These are phyloP conservation scores for Phalangium opilio DNA, from an alignment of 2,888 invertebrate genomes.

Conservation along the genomic window DNA sequence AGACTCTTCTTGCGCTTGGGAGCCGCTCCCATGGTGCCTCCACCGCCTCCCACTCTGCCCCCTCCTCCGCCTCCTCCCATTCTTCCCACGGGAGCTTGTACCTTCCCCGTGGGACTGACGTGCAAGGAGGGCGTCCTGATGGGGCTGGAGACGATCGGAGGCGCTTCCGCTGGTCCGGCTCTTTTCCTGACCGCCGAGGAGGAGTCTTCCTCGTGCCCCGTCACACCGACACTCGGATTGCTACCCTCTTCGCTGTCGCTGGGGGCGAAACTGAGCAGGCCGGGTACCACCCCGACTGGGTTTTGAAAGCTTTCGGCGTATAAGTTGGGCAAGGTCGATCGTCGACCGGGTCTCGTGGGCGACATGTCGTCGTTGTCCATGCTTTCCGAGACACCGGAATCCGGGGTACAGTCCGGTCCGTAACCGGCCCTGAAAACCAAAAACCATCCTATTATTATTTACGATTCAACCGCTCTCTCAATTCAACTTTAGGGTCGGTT, in stretches of 20 bases:
- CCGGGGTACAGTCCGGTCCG: constrained; percentile 24
- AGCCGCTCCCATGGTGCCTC: constrained; percentile 29
- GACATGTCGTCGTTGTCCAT: constrained; percentile 22
- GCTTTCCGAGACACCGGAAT: constrained; percentile 24
- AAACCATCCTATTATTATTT: no score
- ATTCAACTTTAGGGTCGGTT: no score
- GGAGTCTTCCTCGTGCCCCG: no score
- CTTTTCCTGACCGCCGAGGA: no score
- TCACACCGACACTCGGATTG: constrained; percentile 1
- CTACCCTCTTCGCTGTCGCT: constrained; percentile 10
- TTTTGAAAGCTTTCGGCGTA: constrained; percentile 12
- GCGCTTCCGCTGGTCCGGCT: no score
- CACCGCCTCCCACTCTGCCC: no score
- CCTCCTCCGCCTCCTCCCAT: no score
- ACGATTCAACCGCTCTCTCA: no score
- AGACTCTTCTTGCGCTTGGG: constrained; percentile 89
- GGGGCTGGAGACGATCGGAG: no score
- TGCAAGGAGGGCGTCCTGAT: no score
- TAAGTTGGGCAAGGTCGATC: constrained; percentile 18
- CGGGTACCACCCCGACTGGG: constrained; percentile 3
- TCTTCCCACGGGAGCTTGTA: no score
- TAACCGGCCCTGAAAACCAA: neutral
- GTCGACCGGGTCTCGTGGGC: constrained; percentile 16
- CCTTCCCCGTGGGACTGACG: no score
- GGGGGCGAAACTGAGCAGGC: constrained; percentile 14